Evolutionary conservation across 1,140 invertebrate genomes (phyloP).

Genomic region (Holcopasites calliopsidis): DNA sequence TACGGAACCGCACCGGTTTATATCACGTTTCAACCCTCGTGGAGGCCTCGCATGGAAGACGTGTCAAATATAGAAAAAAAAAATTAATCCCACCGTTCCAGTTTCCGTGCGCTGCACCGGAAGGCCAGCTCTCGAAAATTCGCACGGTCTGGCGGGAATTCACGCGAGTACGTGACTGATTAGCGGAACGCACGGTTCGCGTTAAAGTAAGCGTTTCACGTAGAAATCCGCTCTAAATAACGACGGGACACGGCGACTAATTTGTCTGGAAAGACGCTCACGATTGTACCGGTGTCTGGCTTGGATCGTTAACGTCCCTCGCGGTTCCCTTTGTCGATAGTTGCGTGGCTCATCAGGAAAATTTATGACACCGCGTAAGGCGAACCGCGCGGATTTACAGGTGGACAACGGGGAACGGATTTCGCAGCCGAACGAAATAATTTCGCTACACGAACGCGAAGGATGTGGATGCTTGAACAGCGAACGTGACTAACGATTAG

Average conservation of each 20-base stretch:
- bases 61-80: neutral
- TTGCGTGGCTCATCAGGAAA: neutral
- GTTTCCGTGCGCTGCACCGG: neutral
- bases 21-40: neutral
- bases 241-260: neutral
- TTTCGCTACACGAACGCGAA: neutral
- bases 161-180: slow-evolving; percentile 14
- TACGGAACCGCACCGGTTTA: neutral
- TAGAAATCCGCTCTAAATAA: neutral
- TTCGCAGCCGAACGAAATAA: neutral
- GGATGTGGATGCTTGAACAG: neutral
- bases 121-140: neutral
- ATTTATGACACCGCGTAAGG: slow-evolving; percentile 19
- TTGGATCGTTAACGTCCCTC: slow-evolving; percentile 17
- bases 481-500: slow-evolving; percentile 1
- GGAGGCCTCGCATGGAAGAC: no score
- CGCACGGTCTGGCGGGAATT: neutral
- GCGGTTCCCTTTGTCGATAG: slow-evolving; percentile 10
- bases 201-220: neutral
- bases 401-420: neutral
- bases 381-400: neutral
- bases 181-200: slow-evolving; percentile 2
- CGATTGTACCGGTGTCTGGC: neutral
- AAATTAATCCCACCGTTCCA: neutral
- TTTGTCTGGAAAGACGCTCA: neutral